phyloP scores from a whole-genome alignment of 2,888 invertebrate species.

The Synanthedon vespiformis region DNA sequence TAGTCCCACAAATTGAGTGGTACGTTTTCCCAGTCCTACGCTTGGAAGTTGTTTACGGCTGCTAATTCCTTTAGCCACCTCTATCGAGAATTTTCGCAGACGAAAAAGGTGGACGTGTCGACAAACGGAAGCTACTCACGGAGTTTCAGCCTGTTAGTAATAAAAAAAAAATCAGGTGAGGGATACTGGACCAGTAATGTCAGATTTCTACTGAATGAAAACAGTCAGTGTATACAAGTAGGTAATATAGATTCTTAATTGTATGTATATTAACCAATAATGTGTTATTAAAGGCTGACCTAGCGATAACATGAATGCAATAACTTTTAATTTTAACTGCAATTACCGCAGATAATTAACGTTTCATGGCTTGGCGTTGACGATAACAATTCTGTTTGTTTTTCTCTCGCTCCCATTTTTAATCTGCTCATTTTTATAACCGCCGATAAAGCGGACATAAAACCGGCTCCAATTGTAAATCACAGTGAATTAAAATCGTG shows the following conservation, averaged over 20 bases:
- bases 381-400: constrained; percentile 20
- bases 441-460: neutral
- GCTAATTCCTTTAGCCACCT: no score
- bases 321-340: constrained; percentile 65
- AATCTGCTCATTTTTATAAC: constrained; percentile 17
- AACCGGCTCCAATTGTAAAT: neutral
- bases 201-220: neutral
- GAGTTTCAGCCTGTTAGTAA: no score
- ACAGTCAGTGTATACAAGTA: neutral
- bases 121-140: no score
- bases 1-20: no score
- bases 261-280: neutral
- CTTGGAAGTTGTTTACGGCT: no score
- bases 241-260: neutral
- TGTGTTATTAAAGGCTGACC: constrained; percentile 5
- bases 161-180: no score
- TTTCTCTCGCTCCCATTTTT: constrained; percentile 14
- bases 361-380: constrained; percentile 40
- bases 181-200: no score
- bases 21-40: no score
- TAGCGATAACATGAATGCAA: constrained; percentile 37
- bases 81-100: no score
- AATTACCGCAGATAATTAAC: constrained; percentile 52
- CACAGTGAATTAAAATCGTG: neutral
- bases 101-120: no score